Percentiles rank a stretch among this genome's conserved stretches.
Evolutionary conservation across 2,888 invertebrate species (phyloP).

Genomic region (Colostygia pectinataria): DNA sequence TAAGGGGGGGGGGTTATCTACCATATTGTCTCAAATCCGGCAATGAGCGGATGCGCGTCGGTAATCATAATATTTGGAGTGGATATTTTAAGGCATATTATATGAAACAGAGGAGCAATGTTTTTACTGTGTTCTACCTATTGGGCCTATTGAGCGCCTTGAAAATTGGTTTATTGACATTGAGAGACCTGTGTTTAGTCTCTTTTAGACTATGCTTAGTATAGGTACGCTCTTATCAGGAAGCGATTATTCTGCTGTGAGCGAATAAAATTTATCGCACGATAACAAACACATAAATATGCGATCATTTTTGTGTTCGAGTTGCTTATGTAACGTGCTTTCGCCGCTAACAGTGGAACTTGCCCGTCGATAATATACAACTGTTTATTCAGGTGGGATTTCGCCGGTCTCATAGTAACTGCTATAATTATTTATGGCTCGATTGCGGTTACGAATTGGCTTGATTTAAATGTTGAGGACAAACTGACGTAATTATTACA

Average conservation of each 20-base stretch:
- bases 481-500: constrained; percentile 25
- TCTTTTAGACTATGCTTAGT: background rate
- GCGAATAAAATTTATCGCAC: constrained; percentile 65
- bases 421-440: constrained; percentile 26
- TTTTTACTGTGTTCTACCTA: too few species aligned
- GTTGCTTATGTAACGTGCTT: constrained; percentile 49
- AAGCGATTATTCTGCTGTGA: constrained; percentile 61
- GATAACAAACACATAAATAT: constrained; percentile 50
- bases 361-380: background rate
- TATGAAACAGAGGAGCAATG: too few species aligned
- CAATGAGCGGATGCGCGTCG: too few species aligned
- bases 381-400: background rate
- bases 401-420: constrained; percentile 6
- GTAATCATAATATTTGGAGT: too few species aligned
- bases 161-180: too few species aligned
- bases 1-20: too few species aligned
- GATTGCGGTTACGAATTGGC: constrained; percentile 39
- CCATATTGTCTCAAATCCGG: too few species aligned
- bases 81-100: too few species aligned
- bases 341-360: constrained; percentile 18
- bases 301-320: constrained; percentile 45
- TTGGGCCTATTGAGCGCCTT: too few species aligned
- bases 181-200: background rate
- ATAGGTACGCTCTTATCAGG: constrained; percentile 47
- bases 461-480: constrained; percentile 49